Base-by-base conservation (phyloP, 2,797 vertebrate genomes). In the Dendrocincla fuliginosa region DNA sequence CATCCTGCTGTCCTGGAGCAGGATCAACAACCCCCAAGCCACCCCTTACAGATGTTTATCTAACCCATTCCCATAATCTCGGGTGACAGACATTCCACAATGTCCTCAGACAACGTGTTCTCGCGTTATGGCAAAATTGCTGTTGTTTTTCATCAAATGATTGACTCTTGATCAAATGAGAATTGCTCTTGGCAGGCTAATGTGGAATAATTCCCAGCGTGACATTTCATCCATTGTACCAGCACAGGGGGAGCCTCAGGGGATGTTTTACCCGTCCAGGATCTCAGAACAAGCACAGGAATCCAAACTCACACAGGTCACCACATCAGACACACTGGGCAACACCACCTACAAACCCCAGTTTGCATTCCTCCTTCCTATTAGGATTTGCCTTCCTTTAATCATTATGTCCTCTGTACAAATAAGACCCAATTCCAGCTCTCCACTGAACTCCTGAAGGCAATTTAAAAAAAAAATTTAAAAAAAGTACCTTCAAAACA, bases 81-180 rank as follows among this genome's bases (percentile, higher is more conserved):
- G 17, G 57, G 22, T 42, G 77, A 33, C 39, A 84, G 55, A 68
- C 33, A 20, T 22, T 37, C 50, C 50, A 44, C 50, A 68, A 2
- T 6, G 17, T 69, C 90, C 73, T 47, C 1, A 2, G 52, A 61
- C 28, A 52, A 52, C 0, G 16, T 0, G 0, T 68, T 83, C 92
- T 75, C 80, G 41, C 5, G 30, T 68, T 70, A 44, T 60, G 79
- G 94, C 20, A 63, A 87, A 90, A 79, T 87, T 74, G 79, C 75
- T 71, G 47, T 78, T 85, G 93, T 64, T 78, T 84, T 47, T 63
- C 76, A 49, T 46, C 55, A 11, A 42, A 5, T 27, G 24, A 84
- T 73, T 63, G 87, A 67, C 87, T 73, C 79, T 65, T 50, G 37
- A 61, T 59, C 63, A 86, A 53, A 35, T 20, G 69, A 89, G 85